Percentiles rank a stretch among this genome's conserved stretches.
Evolutionary conservation across 2,797 vertebrate species (phyloP).

Genomic region (Acipenser oxyrinchus): DNA sequence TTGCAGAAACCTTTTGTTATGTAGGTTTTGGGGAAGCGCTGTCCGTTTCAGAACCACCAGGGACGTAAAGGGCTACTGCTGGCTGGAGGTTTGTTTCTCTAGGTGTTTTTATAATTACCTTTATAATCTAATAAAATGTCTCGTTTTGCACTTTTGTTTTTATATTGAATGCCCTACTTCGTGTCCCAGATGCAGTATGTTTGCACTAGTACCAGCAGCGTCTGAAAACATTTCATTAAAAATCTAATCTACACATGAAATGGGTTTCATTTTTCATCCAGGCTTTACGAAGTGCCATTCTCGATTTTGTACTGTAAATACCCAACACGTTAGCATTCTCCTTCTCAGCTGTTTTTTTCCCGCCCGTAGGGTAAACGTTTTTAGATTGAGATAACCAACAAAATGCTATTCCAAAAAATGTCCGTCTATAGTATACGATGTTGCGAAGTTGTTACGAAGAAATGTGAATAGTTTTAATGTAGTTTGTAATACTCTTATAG

Average conservation of each 20-base stretch:
- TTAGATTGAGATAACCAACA: too few relatives aligned
- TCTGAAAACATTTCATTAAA: constrained; percentile 14
- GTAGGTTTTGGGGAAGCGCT: background rate
- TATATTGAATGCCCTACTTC: background rate
- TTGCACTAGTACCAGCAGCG: background rate
- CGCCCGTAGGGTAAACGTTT: too few relatives aligned
- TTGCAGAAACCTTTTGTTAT: too few relatives aligned
- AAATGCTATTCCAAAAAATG: too few relatives aligned
- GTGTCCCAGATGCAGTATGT: constrained; percentile 2
- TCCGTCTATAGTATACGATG: too few relatives aligned
- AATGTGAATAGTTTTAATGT: too few relatives aligned
- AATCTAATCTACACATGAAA: constrained; percentile 8
- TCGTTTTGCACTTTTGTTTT: background rate
- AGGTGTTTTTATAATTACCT: background rate
- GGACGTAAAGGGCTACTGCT: background rate
- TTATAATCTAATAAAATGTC: background rate
- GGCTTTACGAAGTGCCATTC: background rate
- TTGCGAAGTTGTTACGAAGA: too few relatives aligned
- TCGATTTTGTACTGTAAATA: background rate
- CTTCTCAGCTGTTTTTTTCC: background rate
- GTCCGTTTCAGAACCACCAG: constrained; percentile 25
- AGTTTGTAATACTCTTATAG: too few relatives aligned
- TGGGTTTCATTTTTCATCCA: constrained; percentile 15
- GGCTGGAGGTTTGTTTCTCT: background rate
- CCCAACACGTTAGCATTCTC: background rate